Percentiles rank a stretch among this genome's conserved stretches.
phyloP scores from a whole-genome alignment of 2,797 vertebrate genomes.

The Coregonus sp. region DNA sequence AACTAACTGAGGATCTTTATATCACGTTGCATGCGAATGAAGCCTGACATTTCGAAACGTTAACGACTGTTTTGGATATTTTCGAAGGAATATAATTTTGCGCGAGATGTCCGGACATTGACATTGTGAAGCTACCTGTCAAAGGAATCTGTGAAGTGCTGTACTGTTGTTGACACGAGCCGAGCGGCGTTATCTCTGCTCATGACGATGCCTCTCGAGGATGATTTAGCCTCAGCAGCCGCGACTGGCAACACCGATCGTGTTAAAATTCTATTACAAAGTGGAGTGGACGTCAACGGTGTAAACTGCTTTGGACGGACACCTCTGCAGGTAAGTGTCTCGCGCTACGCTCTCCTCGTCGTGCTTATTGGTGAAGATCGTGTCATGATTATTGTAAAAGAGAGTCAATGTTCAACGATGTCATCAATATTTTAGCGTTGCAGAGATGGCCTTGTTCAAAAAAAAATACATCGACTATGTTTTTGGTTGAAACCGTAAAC shows the following conservation, averaged over 20 bases:
- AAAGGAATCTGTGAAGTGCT: slow-evolving; percentile 11
- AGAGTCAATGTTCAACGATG: neutral
- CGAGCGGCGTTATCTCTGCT: neutral
- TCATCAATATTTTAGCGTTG: neutral
- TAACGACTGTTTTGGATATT: neutral
- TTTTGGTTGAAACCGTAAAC: neutral
- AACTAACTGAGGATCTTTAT: neutral
- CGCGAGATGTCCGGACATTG: neutral
- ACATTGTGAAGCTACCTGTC: slow-evolving; percentile 53
- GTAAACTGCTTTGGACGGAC: slow-evolving; percentile 67
- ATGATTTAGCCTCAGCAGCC: slow-evolving; percentile 55
- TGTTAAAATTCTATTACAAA: slow-evolving; percentile 57
- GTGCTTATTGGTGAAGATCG: neutral
- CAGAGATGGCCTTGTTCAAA: neutral
- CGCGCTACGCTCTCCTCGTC: neutral
- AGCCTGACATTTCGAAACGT: too few relatives aligned
- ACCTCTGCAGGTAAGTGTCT: slow-evolving; percentile 74
- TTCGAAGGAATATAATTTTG: neutral
- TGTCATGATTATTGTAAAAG: neutral
- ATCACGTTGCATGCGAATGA: neutral
- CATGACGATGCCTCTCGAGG: slow-evolving; percentile 46
- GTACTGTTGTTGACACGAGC: neutral
- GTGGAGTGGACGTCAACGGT: slow-evolving; percentile 66
- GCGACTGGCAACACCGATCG: neutral
- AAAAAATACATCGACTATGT: neutral